Evolutionary conservation across 2,113 vertebrate genomes (phyloP).

Genomic region (Bufo gargarizans): DNA sequence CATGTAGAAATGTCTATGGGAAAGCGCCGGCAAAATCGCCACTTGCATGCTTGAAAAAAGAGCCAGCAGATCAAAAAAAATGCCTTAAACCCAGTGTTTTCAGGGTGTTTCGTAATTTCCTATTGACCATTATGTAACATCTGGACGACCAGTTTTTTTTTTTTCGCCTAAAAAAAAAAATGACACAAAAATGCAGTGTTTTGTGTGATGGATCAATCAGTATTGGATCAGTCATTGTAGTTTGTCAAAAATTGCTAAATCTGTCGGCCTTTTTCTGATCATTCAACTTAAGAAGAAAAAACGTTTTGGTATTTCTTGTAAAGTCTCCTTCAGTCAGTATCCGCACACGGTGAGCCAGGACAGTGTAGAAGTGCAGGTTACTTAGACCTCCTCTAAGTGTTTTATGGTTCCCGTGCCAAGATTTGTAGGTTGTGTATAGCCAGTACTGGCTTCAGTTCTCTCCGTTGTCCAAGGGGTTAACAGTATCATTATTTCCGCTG

Average conservation of each 20-base stretch:
- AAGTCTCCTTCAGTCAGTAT: background rate
- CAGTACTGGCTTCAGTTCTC: background rate
- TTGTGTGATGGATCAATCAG: no score
- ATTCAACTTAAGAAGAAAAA: background rate
- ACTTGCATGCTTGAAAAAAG: no score
- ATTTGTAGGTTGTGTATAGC: background rate
- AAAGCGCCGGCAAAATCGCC: no score
- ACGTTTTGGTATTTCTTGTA: background rate
- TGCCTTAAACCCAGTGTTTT: no score
- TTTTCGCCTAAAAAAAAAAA: no score
- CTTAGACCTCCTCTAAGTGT: background rate
- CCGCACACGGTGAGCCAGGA: background rate
- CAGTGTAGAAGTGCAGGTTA: background rate
- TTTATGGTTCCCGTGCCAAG: background rate
- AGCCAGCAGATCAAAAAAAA: no score
- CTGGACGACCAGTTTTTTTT: no score
- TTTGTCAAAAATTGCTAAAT: background rate
- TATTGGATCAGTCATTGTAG: background rate
- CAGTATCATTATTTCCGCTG: conserved; percentile 54
- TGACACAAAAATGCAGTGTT: no score
- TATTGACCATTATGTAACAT: no score
- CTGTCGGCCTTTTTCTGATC: background rate
- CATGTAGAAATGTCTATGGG: no score
- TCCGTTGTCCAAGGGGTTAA: conserved; percentile 30
- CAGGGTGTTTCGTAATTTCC: no score